phyloP scores from a whole-genome alignment of 1,140 invertebrate species.

The Mylabris phalerata region DNA sequence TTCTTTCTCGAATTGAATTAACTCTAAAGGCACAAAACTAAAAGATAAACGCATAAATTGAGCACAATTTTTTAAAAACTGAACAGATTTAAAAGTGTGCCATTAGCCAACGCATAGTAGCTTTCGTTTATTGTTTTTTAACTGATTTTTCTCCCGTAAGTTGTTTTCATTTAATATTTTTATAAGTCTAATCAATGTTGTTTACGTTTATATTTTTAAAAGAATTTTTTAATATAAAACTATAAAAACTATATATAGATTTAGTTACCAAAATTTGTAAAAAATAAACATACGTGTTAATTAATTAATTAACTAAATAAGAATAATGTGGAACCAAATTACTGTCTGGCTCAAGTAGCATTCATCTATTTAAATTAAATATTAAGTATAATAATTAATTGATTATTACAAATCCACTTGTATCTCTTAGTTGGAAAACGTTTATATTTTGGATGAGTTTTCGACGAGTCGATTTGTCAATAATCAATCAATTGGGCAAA shows the following conservation, averaged over 20 bases:
- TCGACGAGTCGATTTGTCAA: neutral
- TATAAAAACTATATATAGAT: slow-evolving; percentile 4
- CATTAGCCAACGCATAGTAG: slow-evolving; percentile 23
- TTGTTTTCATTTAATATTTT: neutral
- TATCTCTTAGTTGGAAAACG: neutral
- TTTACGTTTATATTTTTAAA: slow-evolving; percentile 28
- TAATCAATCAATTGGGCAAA: slow-evolving; percentile 17
- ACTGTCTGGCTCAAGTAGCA: slow-evolving; percentile 22
- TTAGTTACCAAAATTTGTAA: slow-evolving; percentile 22
- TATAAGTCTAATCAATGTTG: slow-evolving; percentile 20
- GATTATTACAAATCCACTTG: slow-evolving; percentile 11
- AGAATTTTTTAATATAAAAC: too few relatives aligned
- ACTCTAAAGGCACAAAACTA: too few relatives aligned
- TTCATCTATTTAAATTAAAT: slow-evolving; percentile 8
- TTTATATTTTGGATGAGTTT: neutral
- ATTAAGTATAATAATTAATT: neutral
- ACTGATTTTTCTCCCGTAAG: neutral
- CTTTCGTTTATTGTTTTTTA: slow-evolving; percentile 9
- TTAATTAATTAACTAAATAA: too few relatives aligned
- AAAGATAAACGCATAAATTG: too few relatives aligned
- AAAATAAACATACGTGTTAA: slow-evolving; percentile 21
- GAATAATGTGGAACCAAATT: slow-evolving; percentile 20
- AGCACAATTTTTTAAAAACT: too few relatives aligned
- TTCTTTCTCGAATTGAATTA: too few relatives aligned
- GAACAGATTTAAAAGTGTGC: slow-evolving; percentile 10